These are phyloP conservation scores for Clarias laeviceps DNA, from an alignment of 2,797 vertebrate genomes.

Conservation along the genomic window DNA sequence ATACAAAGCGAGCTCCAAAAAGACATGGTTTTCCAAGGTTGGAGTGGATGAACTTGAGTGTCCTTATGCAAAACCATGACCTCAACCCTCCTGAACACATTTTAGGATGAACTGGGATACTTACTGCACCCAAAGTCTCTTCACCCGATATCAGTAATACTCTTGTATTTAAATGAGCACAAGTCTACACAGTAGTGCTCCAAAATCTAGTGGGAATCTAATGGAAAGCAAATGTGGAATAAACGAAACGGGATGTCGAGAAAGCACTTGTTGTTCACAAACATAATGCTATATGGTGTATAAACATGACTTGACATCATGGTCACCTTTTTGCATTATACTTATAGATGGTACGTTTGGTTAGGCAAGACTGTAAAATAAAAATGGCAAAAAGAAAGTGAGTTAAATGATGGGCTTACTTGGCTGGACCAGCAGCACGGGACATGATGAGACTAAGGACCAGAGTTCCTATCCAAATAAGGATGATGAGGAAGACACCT, in stretches of 20 bases:
- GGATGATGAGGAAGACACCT: constrained; percentile 79
- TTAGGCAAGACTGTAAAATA: neutral
- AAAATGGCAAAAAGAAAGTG: neutral
- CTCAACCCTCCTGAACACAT: neutral
- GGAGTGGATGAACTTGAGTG: too few relatives aligned
- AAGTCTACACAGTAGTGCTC: neutral
- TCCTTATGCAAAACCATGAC: neutral
- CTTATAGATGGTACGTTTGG: neutral
- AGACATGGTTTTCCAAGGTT: neutral
- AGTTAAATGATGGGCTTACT: constrained; percentile 71
- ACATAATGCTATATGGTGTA: neutral
- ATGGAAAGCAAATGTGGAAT: neutral
- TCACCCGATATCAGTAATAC: neutral
- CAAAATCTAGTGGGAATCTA: neutral
- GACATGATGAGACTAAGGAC: constrained; percentile 69
- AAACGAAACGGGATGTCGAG: neutral
- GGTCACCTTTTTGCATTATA: too few relatives aligned
- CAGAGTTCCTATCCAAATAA: constrained; percentile 81
- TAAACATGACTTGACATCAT: neutral
- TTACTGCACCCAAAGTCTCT: neutral
- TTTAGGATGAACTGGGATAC: neutral
- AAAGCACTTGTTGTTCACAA: neutral
- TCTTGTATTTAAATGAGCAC: neutral
- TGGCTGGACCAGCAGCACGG: constrained; percentile 71
- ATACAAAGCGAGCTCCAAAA: neutral